Evolutionary conservation across 2,797 vertebrate species (phyloP).

Genomic region (Esox masquinongy): DNA sequence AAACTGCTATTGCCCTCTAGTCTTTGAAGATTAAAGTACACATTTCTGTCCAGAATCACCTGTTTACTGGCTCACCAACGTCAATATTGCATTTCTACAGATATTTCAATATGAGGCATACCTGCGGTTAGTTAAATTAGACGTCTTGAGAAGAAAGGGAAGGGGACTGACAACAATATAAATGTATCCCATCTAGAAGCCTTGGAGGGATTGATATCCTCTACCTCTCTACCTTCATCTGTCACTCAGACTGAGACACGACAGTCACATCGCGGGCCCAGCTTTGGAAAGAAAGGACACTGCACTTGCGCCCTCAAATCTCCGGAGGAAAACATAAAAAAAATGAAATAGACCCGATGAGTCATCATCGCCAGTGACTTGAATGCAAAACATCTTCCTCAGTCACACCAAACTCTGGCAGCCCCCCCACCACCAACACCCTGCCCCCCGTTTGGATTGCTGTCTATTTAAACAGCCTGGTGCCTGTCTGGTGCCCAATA

Average conservation of each 20-base stretch:
- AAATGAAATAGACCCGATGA: neutral
- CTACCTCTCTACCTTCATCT: neutral
- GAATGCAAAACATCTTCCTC: neutral
- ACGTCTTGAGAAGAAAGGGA: neutral
- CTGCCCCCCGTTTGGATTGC: conserved; percentile 30
- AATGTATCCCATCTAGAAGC: neutral
- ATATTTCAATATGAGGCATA: neutral
- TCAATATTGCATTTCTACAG: neutral
- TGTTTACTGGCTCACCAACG: neutral
- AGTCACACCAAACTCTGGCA: neutral
- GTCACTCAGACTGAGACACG: neutral
- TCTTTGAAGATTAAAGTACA: neutral
- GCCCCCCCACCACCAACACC: neutral
- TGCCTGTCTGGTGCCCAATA: conserved; percentile 44
- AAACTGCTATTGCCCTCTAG: neutral
- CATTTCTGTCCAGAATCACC: neutral
- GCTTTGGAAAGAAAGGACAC: neutral
- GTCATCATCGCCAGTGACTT: neutral
- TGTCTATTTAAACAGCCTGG: conserved; percentile 54
- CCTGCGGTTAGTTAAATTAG: neutral
- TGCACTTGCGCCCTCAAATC: conserved; percentile 16
- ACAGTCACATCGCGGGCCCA: neutral
- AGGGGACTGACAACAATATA: too few species aligned
- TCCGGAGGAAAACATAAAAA: conserved; percentile 21
- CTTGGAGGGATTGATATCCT: neutral